Conservation (phyloP, 2,113 vertebrate species). For the Meleagris gallopavo region DNA sequence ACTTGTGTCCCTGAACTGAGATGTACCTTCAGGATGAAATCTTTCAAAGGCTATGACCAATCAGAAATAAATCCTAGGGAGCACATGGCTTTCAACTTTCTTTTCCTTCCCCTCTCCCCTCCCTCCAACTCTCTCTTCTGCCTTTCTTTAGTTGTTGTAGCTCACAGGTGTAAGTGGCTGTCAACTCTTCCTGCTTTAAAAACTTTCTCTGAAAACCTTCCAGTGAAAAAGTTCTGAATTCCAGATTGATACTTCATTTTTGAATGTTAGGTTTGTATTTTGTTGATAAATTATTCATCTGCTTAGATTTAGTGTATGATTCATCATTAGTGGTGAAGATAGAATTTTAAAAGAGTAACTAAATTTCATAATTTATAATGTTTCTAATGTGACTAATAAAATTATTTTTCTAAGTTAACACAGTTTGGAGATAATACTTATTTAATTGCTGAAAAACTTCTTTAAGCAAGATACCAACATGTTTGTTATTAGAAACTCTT, state of each 20-base stretch:
- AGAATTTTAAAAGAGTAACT: background rate
- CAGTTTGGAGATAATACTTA: background rate
- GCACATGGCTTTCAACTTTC: background rate
- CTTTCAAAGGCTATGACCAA: background rate
- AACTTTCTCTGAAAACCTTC: background rate
- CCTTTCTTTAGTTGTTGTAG: background rate
- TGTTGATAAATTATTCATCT: background rate
- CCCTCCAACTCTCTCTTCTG: conserved; percentile 14
- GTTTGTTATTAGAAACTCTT: background rate
- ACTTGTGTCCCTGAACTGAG: background rate
- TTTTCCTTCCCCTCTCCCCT: background rate
- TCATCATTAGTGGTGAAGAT: background rate
- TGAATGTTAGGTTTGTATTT: background rate
- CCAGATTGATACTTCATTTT: background rate
- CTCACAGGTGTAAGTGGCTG: background rate
- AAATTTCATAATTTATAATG: background rate
- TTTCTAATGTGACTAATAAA: background rate
- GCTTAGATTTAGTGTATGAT: background rate
- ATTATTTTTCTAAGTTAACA: background rate
- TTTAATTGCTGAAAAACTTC: background rate
- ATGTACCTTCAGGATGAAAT: background rate
- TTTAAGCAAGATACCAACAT: background rate
- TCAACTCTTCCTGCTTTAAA: background rate
- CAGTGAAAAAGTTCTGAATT: background rate
- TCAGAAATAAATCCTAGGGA: background rate